Base-by-base conservation (phyloP, 2,888 invertebrate species). In the Tachina grossa region DNA sequence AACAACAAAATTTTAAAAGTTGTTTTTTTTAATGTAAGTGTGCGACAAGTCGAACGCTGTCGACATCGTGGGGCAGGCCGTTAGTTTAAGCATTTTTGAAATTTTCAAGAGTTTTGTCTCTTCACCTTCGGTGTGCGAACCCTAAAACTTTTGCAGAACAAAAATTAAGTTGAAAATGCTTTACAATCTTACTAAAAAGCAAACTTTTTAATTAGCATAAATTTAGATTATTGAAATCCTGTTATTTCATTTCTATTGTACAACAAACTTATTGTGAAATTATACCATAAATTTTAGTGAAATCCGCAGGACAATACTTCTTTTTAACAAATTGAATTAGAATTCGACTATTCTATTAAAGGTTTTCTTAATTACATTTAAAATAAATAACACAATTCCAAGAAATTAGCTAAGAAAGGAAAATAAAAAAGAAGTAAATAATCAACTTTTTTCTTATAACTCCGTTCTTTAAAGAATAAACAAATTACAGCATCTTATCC, bases 401-500 rank as follows among this genome's bases (percentile, higher is more conserved):
- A 14, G 16, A 71, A 57, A 63, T 11, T 51, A 31, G n/a, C 1
- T 6, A 14, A 55, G 47, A 63, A 65, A 47, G 9, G 1, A 39
- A 49, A 43, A 47, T 0, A 53, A 3, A 51, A 22, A 65, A 31
- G 16, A 63, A 75, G 71, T 45, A 68, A 65, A 72, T 76, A 85
- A 85, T 83, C 79, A 85, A 83, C 83, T 80, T 72, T 31, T 31
- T 31, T 31, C 4, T 31, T 65, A n/a, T 59, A 72, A 72, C 55
- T 63, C 14, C 43, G 1, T 74, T 57, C 39, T 57, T 43, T 13
- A 22, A n/a, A 72, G 57, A 72, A 83, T 85, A 83, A 80, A 85
- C 83, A 85, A 79, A 83, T 85, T 83, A 83, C 71, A 72, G 83
- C 80, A 83, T 77, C 76, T 80, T 80, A 80, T 79, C 49, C 79